phyloP scores from a whole-genome alignment of 1,140 invertebrate species.

The Ips nitidus region DNA sequence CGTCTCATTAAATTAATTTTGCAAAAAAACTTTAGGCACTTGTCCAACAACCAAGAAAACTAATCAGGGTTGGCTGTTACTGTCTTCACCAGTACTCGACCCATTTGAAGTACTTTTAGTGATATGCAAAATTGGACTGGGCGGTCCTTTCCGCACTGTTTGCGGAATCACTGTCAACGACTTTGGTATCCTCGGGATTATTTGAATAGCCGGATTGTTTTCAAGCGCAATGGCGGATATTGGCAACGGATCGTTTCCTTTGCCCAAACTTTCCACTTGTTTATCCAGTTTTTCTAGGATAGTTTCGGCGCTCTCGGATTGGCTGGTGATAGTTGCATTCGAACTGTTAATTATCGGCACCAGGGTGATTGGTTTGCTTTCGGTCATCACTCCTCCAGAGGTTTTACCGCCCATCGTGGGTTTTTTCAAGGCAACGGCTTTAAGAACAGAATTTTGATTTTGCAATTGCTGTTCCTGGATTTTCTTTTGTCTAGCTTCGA shows the following conservation, averaged over 20 bases:
- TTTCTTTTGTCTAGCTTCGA: conserved; percentile 60
- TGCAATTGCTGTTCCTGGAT: conserved; percentile 44
- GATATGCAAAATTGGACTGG: conserved; percentile 45
- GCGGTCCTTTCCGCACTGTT: conserved; percentile 52
- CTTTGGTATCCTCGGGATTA: conserved; percentile 73
- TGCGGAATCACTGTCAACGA: conserved; percentile 74
- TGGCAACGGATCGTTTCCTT: conserved; percentile 31
- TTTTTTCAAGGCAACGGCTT: conserved; percentile 41
- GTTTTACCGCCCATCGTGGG: conserved; percentile 43
- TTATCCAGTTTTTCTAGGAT: conserved; percentile 47
- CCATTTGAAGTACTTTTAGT: conserved; percentile 40
- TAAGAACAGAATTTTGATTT: conserved; percentile 43
- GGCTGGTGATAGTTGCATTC: conserved; percentile 12
- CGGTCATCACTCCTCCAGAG: conserved; percentile 23
- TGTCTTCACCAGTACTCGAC: conserved; percentile 16
- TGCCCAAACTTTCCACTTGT: conserved; percentile 47
- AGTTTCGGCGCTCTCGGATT: conserved; percentile 40
- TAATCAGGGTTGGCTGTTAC: conserved; percentile 23
- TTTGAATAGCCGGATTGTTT: conserved; percentile 34
- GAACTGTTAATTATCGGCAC: conserved; percentile 22
- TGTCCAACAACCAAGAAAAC: conserved; percentile 17
- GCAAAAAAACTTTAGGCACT: conserved; percentile 22
- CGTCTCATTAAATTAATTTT: background rate
- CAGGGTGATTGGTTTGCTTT: conserved; percentile 19
- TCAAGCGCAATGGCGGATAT: conserved; percentile 20